phyloP scores from a whole-genome alignment of 1,140 invertebrate genomes.

The Ips nitidus region DNA sequence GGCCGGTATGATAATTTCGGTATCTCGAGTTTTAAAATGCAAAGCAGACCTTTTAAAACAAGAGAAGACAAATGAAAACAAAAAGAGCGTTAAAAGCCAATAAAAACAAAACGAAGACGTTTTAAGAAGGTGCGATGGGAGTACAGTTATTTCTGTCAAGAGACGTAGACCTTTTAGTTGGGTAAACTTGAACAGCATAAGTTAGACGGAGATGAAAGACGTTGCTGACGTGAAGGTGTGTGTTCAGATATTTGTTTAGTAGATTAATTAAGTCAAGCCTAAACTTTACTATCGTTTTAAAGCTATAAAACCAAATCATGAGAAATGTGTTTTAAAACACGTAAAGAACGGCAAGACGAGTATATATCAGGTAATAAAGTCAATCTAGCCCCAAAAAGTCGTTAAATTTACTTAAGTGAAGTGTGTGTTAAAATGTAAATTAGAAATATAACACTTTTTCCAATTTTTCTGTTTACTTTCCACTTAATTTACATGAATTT shows the following conservation, averaged over 20 bases:
- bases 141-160: conserved; percentile 35
- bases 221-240: conserved; percentile 17
- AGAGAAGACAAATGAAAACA: conserved; percentile 26
- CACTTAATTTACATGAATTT: conserved; percentile 19
- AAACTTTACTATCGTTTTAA: neutral
- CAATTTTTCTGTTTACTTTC: conserved; percentile 8
- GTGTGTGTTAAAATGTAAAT: conserved; percentile 29
- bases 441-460: conserved; percentile 19
- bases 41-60: conserved; percentile 25
- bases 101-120: conserved; percentile 34
- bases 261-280: neutral
- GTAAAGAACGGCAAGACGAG: neutral
- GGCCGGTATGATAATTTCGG: conserved; percentile 28
- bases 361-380: conserved; percentile 27
- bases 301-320: too few relatives aligned
- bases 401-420: conserved; percentile 20
- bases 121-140: conserved; percentile 32
- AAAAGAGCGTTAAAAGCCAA: conserved; percentile 34
- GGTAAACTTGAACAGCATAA: conserved; percentile 14
- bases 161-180: conserved; percentile 33
- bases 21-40: conserved; percentile 30
- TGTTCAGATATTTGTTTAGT: neutral
- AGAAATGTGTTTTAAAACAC: too few relatives aligned
- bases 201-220: conserved; percentile 5
- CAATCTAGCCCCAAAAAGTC: conserved; percentile 14